Percentiles rank a stretch among this genome's conserved stretches.
Evolutionary conservation across 2,797 vertebrate genomes (phyloP).

Genomic region (Ctenosaura bakeri): DNA sequence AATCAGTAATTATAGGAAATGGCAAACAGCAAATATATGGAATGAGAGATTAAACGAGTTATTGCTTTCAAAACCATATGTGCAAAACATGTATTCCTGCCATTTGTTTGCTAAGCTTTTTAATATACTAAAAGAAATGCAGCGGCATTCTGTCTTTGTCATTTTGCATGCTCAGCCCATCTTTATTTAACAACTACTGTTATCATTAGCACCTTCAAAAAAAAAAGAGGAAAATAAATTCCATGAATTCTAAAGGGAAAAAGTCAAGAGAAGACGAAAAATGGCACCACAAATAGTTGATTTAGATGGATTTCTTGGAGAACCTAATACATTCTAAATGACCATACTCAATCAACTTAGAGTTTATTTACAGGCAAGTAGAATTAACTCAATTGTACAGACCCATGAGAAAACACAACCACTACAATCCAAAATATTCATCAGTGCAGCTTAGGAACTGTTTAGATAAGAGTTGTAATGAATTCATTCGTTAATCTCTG

Average conservation of each 20-base stretch:
- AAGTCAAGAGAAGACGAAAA: not conserved
- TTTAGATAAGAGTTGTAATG: not conserved
- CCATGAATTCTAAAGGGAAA: not conserved
- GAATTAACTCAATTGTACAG: slow-evolving; percentile 2
- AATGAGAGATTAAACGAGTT: slow-evolving; percentile 59
- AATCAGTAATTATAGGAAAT: slow-evolving; percentile 42
- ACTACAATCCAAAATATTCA: not conserved
- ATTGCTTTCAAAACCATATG: slow-evolving; percentile 42
- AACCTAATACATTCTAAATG: slow-evolving; percentile 27
- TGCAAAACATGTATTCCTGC: not conserved
- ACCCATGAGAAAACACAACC: not conserved
- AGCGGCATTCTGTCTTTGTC: slow-evolving; percentile 49
- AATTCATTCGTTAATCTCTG: not conserved
- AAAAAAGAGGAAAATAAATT: slow-evolving; percentile 16
- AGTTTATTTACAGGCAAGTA: slow-evolving; percentile 3
- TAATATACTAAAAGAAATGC: slow-evolving; percentile 55
- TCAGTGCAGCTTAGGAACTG: not conserved
- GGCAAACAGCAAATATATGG: slow-evolving; percentile 42
- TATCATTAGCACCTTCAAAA: not conserved
- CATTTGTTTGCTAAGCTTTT: slow-evolving; percentile 35
- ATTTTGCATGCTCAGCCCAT: slow-evolving; percentile 32
- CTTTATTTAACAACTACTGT: slow-evolving; percentile 33
- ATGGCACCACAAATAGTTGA: slow-evolving; percentile 12
- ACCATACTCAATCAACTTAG: slow-evolving; percentile 10
- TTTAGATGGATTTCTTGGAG: slow-evolving; percentile 1